Evolutionary conservation across 1,140 invertebrate species (phyloP).

Genomic region (Penaeus chinensis): DNA sequence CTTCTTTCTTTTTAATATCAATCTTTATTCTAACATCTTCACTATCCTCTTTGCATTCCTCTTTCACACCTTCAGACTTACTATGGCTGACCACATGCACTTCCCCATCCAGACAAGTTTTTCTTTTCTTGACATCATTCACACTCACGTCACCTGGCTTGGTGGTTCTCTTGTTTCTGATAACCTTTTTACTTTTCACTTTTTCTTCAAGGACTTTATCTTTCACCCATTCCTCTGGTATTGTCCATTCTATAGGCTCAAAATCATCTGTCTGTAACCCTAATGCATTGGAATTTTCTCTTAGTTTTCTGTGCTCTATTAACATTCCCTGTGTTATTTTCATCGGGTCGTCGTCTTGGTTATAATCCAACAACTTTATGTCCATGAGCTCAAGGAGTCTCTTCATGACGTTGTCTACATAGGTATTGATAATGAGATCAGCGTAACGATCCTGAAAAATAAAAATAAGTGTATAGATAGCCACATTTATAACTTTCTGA

Average conservation of each 20-base stretch:
- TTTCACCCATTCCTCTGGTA: conserved; percentile 55
- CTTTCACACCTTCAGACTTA: not conserved
- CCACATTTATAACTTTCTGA: too few relatives aligned
- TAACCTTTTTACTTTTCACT: conserved; percentile 44
- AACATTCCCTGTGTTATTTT: conserved; percentile 58
- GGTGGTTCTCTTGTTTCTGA: conserved; percentile 22
- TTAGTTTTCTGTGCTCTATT: not conserved
- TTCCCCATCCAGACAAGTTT: conserved; percentile 2
- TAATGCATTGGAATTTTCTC: too few relatives aligned
- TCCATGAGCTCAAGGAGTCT: conserved; percentile 80
- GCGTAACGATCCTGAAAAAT: conserved; percentile 85
- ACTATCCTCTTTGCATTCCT: conserved; percentile 3
- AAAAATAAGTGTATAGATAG: not conserved
- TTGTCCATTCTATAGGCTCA: conserved; percentile 61
- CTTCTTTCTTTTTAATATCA: conserved; percentile 15
- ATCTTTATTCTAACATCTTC: not conserved
- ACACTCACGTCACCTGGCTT: not conserved
- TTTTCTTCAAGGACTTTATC: conserved; percentile 50
- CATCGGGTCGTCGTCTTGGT: conserved; percentile 75
- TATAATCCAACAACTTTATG: conserved; percentile 80
- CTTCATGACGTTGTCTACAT: conserved; percentile 87
- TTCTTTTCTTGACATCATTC: not conserved
- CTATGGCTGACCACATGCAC: not conserved
- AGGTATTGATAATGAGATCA: conserved; percentile 88
- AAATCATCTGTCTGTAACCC: conserved; percentile 19